Conservation (phyloP, 1,140 invertebrate species). For the Drosophila biarmipes region DNA sequence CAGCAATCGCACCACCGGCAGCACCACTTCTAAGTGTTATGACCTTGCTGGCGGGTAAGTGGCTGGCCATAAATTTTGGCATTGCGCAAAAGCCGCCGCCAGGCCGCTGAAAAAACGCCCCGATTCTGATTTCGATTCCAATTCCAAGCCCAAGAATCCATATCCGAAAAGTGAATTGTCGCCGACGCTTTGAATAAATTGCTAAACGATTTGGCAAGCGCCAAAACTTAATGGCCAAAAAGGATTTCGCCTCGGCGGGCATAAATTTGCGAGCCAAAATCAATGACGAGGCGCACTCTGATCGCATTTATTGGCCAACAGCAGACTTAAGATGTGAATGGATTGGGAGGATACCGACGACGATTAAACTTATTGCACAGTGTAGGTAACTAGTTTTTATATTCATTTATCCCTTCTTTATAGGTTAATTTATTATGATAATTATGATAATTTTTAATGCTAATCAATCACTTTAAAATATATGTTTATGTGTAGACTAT, state of each 20-base stretch:
- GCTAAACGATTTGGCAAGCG: constrained; percentile 49
- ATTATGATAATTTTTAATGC: not conserved
- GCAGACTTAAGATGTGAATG: not conserved
- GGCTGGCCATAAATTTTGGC: constrained; percentile 70
- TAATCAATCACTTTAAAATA: not conserved
- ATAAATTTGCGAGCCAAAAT: constrained; percentile 22
- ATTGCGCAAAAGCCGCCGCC: constrained; percentile 60
- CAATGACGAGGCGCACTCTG: not conserved
- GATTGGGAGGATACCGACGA: not conserved
- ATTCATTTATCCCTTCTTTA: not conserved
- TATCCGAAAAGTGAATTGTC: constrained; percentile 75
- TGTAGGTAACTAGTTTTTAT: not conserved
- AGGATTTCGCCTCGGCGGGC: constrained; percentile 24
- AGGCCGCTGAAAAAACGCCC: constrained; percentile 20
- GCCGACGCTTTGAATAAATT: constrained; percentile 70
- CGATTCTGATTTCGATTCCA: constrained; percentile 25
- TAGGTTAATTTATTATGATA: not conserved
- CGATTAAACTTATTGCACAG: not conserved
- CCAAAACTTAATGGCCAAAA: constrained; percentile 36
- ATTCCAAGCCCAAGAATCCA: constrained; percentile 44
- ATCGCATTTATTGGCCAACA: constrained; percentile 20
- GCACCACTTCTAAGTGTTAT: constrained; percentile 46
- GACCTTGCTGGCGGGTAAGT: constrained; percentile 72
- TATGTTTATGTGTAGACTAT: not conserved
- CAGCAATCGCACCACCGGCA: constrained; percentile 13